Evolutionary conservation across 2,113 vertebrate species (phyloP).

Genomic region (Glaucomys volans): DNA sequence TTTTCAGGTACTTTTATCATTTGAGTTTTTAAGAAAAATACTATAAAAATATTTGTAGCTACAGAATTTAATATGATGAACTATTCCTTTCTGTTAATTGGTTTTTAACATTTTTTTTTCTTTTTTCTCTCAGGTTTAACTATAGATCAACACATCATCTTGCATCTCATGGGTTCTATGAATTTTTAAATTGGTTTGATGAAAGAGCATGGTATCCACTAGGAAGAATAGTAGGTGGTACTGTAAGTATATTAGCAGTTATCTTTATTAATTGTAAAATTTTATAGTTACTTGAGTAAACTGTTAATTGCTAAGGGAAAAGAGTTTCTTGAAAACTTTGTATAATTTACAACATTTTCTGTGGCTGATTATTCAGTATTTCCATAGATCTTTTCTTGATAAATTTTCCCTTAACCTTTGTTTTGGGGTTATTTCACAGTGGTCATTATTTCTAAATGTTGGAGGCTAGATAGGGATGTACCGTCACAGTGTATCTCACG

Average conservation of each 20-base stretch:
- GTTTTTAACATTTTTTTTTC: constrained; percentile 66
- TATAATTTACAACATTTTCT: constrained; percentile 15
- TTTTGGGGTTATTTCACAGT: background rate
- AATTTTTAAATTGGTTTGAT: constrained; percentile 99
- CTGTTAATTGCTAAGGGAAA: background rate
- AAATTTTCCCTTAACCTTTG: background rate
- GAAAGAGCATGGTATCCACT: constrained; percentile 99
- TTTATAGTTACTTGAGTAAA: constrained; percentile 55
- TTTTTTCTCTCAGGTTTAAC: constrained; percentile 94
- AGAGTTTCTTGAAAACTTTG: constrained; percentile 16
- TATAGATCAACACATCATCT: constrained; percentile 99
- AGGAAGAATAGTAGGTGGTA: constrained; percentile 99
- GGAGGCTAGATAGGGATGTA: background rate
- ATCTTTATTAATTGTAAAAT: constrained; percentile 45
- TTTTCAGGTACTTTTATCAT: background rate
- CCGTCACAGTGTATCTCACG: background rate
- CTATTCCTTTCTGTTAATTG: background rate
- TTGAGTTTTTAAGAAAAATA: constrained; percentile 50
- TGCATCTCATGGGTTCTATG: constrained; percentile 98
- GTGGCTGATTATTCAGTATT: background rate
- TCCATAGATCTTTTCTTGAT: constrained; percentile 1
- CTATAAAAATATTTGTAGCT: constrained; percentile 32
- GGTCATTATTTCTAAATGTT: constrained; percentile 20
- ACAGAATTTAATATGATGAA: constrained; percentile 2
- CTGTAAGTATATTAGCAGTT: constrained; percentile 91